These are phyloP conservation scores for Pantelozetes paolii DNA, from an alignment of 2,888 invertebrate species.

Conservation along the genomic window DNA sequence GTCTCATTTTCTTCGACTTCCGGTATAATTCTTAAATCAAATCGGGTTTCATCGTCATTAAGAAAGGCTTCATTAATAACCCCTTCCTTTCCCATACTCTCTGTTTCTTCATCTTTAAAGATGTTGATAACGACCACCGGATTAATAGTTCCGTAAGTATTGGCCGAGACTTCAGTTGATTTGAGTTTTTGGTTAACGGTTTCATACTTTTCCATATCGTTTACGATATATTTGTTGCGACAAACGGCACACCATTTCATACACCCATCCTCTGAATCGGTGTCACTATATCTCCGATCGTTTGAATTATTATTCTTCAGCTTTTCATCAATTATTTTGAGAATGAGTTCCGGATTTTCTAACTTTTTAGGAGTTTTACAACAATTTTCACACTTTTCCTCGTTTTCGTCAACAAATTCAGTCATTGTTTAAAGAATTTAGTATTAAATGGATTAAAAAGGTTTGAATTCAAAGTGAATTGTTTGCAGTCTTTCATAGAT, in stretches of 20 bases:
- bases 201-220: neutral
- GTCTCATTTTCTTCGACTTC: slow-evolving; percentile 5
- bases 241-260: neutral
- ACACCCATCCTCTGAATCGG: neutral
- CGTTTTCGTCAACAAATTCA: neutral
- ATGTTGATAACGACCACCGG: slow-evolving; percentile 28
- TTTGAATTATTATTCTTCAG: neutral
- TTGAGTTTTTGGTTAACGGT: neutral
- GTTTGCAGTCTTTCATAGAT: neutral
- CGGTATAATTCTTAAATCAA: slow-evolving; percentile 11
- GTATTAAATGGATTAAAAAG: slow-evolving; percentile 1
- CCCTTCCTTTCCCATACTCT: neutral
- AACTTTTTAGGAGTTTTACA: neutral
- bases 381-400: slow-evolving; percentile 9
- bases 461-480: neutral
- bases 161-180: neutral
- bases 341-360: neutral
- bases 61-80: slow-evolving; percentile 21
- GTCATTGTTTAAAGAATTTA: neutral
- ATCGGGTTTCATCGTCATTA: slow-evolving; percentile 16
- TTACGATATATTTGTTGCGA: neutral
- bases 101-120: neutral
- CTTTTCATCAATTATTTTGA: slow-evolving; percentile 1
- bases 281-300: neutral
- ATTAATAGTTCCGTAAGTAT: slow-evolving; percentile 19